Conservation (phyloP, 2,797 vertebrate genomes). For the Valencia hispanica region DNA sequence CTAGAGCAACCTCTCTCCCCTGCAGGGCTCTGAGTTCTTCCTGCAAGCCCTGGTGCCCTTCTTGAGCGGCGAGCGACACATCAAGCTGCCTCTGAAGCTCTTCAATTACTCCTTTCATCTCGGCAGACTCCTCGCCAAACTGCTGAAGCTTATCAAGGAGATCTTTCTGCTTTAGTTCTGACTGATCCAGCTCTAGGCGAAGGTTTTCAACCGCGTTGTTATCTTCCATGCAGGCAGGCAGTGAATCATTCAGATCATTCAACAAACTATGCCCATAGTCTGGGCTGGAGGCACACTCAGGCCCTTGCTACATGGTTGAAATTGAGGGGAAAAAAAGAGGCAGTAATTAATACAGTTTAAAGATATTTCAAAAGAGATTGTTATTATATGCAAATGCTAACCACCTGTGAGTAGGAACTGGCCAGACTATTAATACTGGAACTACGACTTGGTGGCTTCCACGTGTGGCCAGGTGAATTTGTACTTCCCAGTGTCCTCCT, state of each 20-base stretch:
- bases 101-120: conserved; percentile 79
- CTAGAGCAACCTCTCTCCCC: conserved; percentile 69
- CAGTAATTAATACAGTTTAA: conserved; percentile 13
- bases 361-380: not conserved
- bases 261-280: conserved; percentile 84
- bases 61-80: conserved; percentile 79
- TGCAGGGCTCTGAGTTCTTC: conserved; percentile 61
- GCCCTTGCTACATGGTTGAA: conserved; percentile 75
- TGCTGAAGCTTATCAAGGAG: conserved; percentile 85
- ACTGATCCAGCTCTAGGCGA: conserved; percentile 92
- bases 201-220: conserved; percentile 86
- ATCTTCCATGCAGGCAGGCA: conserved; percentile 68
- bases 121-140: conserved; percentile 85
- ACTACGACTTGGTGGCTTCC: conserved; percentile 94
- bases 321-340: conserved; percentile 2
- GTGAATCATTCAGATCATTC: conserved; percentile 76
- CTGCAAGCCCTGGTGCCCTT: conserved; percentile 77
- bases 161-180: conserved; percentile 88
- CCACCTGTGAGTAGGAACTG: conserved; percentile 93
- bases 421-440: conserved; percentile 96
- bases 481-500: conserved; percentile 87
- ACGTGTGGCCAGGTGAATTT: conserved; percentile 87
- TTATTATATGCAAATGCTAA: not conserved
- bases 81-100: conserved; percentile 88
- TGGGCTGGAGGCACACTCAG: conserved; percentile 86